phyloP scores from a whole-genome alignment of 1,140 invertebrate genomes.

The Hyles vespertilio region DNA sequence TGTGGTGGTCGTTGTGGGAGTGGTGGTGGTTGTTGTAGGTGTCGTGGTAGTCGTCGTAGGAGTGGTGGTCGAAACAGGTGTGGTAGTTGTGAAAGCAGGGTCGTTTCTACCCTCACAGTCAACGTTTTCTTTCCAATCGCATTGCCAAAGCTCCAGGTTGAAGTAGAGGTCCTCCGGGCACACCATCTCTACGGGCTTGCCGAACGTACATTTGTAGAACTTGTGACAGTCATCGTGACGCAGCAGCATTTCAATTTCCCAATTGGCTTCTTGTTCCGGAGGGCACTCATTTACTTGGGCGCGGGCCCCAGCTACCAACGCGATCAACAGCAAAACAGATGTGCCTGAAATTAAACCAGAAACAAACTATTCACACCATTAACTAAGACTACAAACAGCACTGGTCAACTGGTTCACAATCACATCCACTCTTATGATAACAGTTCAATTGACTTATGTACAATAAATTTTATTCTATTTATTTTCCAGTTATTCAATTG shows the following conservation, averaged over 20 bases:
- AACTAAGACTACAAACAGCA: not conserved
- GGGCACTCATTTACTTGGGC: conserved; percentile 33
- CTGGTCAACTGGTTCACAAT: not conserved
- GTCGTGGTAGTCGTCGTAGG: not conserved
- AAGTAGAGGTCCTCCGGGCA: conserved; percentile 77
- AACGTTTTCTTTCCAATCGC: conserved; percentile 75
- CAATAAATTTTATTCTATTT: too few species aligned
- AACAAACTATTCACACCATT: not conserved
- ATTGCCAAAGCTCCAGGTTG: conserved; percentile 70
- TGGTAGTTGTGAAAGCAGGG: conserved; percentile 16
- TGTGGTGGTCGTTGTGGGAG: conserved; percentile 1
- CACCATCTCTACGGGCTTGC: conserved; percentile 55
- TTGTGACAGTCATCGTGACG: conserved; percentile 75
- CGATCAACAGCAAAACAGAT: conserved; percentile 19
- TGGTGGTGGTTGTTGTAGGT: conserved; percentile 7
- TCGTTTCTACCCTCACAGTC: conserved; percentile 60
- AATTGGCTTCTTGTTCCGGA: conserved; percentile 34
- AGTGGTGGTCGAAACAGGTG: conserved; percentile 5
- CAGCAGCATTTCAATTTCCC: conserved; percentile 46
- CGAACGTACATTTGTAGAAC: conserved; percentile 77
- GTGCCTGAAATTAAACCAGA: conserved; percentile 23
- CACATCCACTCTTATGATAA: not conserved
- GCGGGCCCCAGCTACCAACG: conserved; percentile 12
- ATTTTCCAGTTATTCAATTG: not conserved
- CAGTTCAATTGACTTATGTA: too few species aligned